Evolutionary conservation across 2,797 vertebrate species (phyloP).

Genomic region (Sebastes hopkinsi): DNA sequence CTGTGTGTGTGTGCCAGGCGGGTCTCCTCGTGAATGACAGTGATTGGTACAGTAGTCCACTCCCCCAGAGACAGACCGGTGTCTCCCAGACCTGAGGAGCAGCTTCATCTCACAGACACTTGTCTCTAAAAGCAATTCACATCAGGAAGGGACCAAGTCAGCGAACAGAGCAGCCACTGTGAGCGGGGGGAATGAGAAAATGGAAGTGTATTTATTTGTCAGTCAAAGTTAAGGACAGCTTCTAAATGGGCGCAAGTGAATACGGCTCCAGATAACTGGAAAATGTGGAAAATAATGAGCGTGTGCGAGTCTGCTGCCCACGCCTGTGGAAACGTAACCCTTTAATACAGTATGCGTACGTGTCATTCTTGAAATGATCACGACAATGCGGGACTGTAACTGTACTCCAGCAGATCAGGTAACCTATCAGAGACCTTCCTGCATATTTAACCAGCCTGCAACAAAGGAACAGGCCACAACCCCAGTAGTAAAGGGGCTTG

Average conservation of each 20-base stretch:
- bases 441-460: constrained; percentile 72
- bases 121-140: constrained; percentile 57
- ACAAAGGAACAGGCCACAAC: constrained; percentile 19
- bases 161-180: constrained; percentile 68
- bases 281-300: constrained; percentile 67
- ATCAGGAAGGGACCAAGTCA: constrained; percentile 19
- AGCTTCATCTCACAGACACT: constrained; percentile 44
- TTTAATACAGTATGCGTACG: constrained; percentile 63
- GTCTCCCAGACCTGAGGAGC: constrained; percentile 13
- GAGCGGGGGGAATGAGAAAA: constrained; percentile 61
- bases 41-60: constrained; percentile 48
- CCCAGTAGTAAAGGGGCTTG: neutral
- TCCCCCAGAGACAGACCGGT: constrained; percentile 30
- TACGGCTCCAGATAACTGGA: constrained; percentile 61
- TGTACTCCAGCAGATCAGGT: constrained; percentile 70
- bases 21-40: constrained; percentile 39
- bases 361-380: constrained; percentile 45
- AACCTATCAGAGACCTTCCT: constrained; percentile 70
- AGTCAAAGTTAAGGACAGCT: constrained; percentile 71
- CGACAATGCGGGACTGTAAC: constrained; percentile 72
- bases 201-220: constrained; percentile 72
- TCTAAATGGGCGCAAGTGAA: constrained; percentile 64
- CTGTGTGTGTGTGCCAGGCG: constrained; percentile 4
- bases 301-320: constrained; percentile 27
- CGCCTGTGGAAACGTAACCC: constrained; percentile 63